Conservation (phyloP, 2,888 invertebrate species). For the Drosophila picticornis region DNA sequence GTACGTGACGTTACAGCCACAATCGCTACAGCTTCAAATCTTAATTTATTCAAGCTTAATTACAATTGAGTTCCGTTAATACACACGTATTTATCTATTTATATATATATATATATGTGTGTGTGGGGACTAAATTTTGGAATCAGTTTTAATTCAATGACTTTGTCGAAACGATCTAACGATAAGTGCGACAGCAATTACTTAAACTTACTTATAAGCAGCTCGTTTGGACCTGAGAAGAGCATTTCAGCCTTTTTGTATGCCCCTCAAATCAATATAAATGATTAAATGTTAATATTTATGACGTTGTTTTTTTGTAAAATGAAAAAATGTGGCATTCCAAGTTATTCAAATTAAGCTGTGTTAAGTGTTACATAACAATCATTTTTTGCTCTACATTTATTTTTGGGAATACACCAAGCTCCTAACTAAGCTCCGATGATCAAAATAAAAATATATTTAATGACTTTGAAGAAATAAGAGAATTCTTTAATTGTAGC, state of each 20-base stretch:
- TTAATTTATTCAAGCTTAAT: slow-evolving; percentile 74
- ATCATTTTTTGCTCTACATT: not conserved
- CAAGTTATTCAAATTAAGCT: slow-evolving; percentile 7
- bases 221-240: slow-evolving; percentile 13
- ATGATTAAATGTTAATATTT: not conserved
- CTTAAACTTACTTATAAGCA: slow-evolving; percentile 13
- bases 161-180: slow-evolving; percentile 49
- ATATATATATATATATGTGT: not conserved
- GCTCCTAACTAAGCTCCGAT: not conserved
- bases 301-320: not conserved
- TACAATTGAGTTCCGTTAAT: slow-evolving; percentile 65
- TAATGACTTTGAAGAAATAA: not conserved
- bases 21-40: slow-evolving; percentile 46
- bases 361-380: not conserved
- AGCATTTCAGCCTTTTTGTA: not conserved
- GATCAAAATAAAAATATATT: not conserved
- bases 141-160: slow-evolving; percentile 64
- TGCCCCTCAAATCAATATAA: slow-evolving; percentile 12
- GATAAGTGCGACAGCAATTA: slow-evolving; percentile 46
- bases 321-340: not conserved
- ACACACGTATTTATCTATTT: slow-evolving; percentile 23
- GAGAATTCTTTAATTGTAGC: not conserved
- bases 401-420: not conserved
- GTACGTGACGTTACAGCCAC: slow-evolving; percentile 52
- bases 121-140: slow-evolving; percentile 47